Evolutionary conservation across 2,113 vertebrate species (phyloP).

Genomic region (Procavia capensis): DNA sequence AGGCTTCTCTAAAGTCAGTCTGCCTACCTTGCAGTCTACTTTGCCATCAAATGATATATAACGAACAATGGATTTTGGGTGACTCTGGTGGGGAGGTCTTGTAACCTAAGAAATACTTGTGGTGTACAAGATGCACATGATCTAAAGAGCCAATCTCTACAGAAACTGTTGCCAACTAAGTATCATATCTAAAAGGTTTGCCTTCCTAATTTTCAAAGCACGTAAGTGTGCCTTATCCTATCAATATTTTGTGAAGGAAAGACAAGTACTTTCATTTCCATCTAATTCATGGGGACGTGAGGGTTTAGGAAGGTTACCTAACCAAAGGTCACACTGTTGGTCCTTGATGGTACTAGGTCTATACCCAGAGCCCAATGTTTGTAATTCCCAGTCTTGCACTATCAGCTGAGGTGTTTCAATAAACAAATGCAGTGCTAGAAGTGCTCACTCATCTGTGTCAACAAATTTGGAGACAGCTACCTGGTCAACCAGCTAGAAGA

Average conservation of each 20-base stretch:
- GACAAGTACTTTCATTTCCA: constrained; percentile 6
- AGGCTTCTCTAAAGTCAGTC: constrained; percentile 8
- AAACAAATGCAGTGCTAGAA: too few relatives aligned
- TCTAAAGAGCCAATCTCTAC: background rate
- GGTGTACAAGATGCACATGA: background rate
- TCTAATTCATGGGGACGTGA: background rate
- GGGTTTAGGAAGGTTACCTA: background rate
- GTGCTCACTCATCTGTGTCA: too few relatives aligned
- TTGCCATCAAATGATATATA: background rate
- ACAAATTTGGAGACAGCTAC: too few relatives aligned
- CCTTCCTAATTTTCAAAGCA: constrained; percentile 8
- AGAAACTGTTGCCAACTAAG: background rate
- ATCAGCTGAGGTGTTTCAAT: background rate
- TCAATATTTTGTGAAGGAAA: constrained; percentile 16
- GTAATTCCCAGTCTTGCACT: background rate
- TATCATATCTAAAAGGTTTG: background rate
- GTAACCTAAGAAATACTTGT: background rate
- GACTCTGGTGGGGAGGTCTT: background rate
- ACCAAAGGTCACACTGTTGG: background rate
- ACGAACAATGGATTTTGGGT: background rate
- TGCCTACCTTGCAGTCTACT: background rate
- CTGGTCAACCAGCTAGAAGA: too few relatives aligned
- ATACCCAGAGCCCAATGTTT: background rate
- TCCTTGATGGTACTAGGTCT: background rate
- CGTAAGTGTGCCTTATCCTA: background rate